These are phyloP conservation scores for Lepilemur septentrionalis DNA, from an alignment of 2,797 vertebrate genomes.

Conservation along the genomic window DNA sequence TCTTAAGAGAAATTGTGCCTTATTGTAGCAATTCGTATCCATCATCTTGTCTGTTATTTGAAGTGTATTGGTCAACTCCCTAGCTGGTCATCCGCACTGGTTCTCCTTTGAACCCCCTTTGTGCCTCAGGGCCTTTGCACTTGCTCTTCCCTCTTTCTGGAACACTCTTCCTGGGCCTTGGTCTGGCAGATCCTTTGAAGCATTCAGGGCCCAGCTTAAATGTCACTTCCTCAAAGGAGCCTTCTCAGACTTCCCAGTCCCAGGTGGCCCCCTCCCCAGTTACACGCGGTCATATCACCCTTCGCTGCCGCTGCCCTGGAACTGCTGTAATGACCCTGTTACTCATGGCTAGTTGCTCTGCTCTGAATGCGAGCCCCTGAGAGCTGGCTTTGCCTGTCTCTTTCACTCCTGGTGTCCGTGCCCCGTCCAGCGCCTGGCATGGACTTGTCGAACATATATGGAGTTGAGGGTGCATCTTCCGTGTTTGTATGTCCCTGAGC, in stretches of 20 bases:
- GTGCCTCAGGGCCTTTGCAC: not conserved
- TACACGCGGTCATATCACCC: rapidly evolving
- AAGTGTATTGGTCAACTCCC: not conserved
- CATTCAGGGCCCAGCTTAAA: not conserved
- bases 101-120: not conserved
- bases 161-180: not conserved
- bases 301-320: not conserved
- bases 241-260: not conserved
- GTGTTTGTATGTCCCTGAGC: not conserved
- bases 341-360: not conserved
- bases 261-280: not conserved
- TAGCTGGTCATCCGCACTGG: not conserved
- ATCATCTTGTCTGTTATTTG: not conserved
- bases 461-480: not conserved
- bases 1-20: not conserved
- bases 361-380: not conserved
- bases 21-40: not conserved
- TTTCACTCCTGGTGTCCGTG: not conserved
- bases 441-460: not conserved
- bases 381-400: not conserved
- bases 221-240: not conserved
- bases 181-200: not conserved
- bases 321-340: not conserved
- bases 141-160: not conserved
- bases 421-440: not conserved